A percentile compares a stretch with the other conserved stretches of the same genome.
Conservation (phyloP, 2,888 invertebrate species). For the Callosobruchus maculatus region DNA sequence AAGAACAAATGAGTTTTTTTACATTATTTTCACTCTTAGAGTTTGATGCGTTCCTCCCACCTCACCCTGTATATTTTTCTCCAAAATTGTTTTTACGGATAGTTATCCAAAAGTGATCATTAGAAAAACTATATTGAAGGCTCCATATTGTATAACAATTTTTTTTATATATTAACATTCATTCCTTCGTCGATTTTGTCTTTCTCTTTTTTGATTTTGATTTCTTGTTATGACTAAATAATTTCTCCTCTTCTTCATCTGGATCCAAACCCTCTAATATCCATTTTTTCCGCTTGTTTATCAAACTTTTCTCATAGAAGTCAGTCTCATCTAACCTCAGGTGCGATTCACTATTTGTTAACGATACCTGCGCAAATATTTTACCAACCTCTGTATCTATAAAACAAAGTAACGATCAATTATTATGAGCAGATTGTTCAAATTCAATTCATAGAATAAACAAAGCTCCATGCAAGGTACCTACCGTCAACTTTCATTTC, state of each 20-base stretch:
- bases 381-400: slow-evolving; percentile 84
- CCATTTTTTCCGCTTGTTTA: slow-evolving; percentile 84
- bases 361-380: slow-evolving; percentile 89
- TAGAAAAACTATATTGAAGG: too few species aligned
- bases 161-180: too few species aligned
- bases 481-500: slow-evolving; percentile 81
- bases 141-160: too few species aligned
- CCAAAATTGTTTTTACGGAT: too few species aligned
- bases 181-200: too few species aligned
- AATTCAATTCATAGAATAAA: background rate
- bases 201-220: slow-evolving; percentile 19
- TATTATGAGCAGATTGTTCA: background rate
- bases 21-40: too few species aligned
- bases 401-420: slow-evolving; percentile 19
- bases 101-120: too few species aligned
- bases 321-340: slow-evolving; percentile 86
- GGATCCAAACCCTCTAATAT: slow-evolving; percentile 82
- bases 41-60: too few species aligned
- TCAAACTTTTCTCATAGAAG: slow-evolving; percentile 83
- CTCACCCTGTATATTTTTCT: too few species aligned
- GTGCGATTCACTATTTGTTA: slow-evolving; percentile 89
- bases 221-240: slow-evolving; percentile 46
- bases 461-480: too few species aligned
- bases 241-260: slow-evolving; percentile 65
- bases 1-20: too few species aligned